Percentiles rank a stretch among this genome's conserved stretches.
These are phyloP conservation scores for Anhinga rufa DNA, from an alignment of 2,113 vertebrate species.

Conservation along the genomic window DNA sequence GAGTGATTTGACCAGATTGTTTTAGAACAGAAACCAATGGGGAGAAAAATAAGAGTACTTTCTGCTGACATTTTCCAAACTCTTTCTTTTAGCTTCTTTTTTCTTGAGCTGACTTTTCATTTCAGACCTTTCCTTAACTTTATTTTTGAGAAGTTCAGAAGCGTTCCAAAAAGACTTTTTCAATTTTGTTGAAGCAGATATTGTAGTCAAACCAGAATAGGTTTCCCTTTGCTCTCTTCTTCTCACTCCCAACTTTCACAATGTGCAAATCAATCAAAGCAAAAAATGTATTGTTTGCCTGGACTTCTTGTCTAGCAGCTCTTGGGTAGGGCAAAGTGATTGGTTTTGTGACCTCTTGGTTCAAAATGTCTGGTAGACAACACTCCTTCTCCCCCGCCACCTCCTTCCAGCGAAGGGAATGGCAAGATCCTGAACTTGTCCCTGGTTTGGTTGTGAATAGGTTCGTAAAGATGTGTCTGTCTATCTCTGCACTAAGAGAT, in stretches of 20 bases:
- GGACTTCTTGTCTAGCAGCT: neutral
- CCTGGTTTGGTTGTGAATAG: neutral
- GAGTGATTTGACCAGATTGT: slow-evolving; percentile 25
- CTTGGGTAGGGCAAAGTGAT: slow-evolving; percentile 1
- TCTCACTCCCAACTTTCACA: slow-evolving; percentile 16
- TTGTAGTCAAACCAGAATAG: slow-evolving; percentile 33
- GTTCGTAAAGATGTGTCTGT: neutral
- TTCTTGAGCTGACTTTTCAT: slow-evolving; percentile 45
- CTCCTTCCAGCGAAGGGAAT: neutral
- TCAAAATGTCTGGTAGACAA: neutral
- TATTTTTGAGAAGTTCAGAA: slow-evolving; percentile 9
- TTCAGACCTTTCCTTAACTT: slow-evolving; percentile 57
- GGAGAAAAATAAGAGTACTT: neutral
- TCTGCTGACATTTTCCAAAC: slow-evolving; percentile 24
- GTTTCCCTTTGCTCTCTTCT: slow-evolving; percentile 40
- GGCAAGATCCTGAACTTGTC: neutral
- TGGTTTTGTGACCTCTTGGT: slow-evolving; percentile 28
- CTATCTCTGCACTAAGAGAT: neutral
- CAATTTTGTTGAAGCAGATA: slow-evolving; percentile 34
- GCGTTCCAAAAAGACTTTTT: slow-evolving; percentile 1
- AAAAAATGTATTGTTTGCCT: neutral
- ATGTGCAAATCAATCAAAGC: slow-evolving; percentile 48
- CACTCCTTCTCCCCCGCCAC: neutral
- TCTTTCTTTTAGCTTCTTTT: neutral
- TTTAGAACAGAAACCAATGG: neutral